Evolutionary conservation across 2,113 vertebrate genomes (phyloP), one percentile per base, ranked within the genome.

Genomic region (Sterrhoptilus dennistouni): DNA sequence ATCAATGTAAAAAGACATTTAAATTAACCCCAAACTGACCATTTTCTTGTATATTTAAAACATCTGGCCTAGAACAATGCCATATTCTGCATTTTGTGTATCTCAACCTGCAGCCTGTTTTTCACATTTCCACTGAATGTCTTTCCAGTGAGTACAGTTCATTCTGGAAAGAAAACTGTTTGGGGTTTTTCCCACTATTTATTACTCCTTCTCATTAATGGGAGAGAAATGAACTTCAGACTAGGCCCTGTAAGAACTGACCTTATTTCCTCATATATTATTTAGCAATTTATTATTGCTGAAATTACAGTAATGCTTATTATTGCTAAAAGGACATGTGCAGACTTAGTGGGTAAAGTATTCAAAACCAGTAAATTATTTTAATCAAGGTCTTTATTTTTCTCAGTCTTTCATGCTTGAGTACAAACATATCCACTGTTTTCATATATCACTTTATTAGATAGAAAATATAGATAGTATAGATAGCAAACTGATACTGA

Each of bases 11-110:
- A 53, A 77, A 82, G 85, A 86, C 69, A 84, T 71, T 84, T 65
- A 92, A 66, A 65, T 94, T 82, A 84, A 84, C 74, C 53, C 50
- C 66, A 69, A 69, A 89, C 25, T 75, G 75, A 74, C 14, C 45
- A 65, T 95, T 91, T 95, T 79, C 33, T 63, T 42, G 13, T 53
- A 61, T 91, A 68, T 93, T 89, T 94, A 87, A 93, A 96, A 94
- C 83, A 89, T 71, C 92, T 91, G 86, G 66, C 36, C 12, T 7
- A 86, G 68, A 94, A 69, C 36, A 83, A 80, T 77, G 70, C 21
- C 24, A 45, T 69, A 91, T 33, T 88, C 75, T 92, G 53, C 49
- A 78, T 88, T 83, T 85, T 85, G 35, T 80, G 20, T 57, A 28
- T 72, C 71, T 83, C 88, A 54, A n/a, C 31, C 40, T 23, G 49